Percentiles rank a stretch among this genome's conserved stretches.
Conservation (phyloP, 2,113 vertebrate genomes). For the Emydocephalus ijimae region DNA sequence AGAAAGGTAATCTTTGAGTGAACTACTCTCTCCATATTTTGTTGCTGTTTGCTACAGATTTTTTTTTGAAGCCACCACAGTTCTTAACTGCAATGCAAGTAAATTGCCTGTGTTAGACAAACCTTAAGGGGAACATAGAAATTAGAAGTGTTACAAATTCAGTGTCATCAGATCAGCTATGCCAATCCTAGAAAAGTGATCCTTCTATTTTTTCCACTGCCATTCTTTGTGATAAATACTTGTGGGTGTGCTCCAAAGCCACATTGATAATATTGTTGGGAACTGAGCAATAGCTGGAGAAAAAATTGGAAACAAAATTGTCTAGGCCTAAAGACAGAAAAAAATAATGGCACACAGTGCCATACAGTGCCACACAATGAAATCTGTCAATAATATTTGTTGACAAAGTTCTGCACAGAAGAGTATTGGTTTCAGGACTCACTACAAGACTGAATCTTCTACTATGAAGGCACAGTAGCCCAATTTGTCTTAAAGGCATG, state of each 20-base stretch:
- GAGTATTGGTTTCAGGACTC: neutral
- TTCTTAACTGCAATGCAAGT: constrained; percentile 53
- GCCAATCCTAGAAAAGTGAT: constrained; percentile 48
- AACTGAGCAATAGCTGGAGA: neutral
- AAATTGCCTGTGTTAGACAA: constrained; percentile 57
- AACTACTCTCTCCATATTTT: neutral
- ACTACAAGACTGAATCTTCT: neutral
- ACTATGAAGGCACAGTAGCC: neutral
- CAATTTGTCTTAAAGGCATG: neutral
- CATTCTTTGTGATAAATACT: constrained; percentile 49
- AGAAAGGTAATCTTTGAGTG: neutral
- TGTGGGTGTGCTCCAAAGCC: constrained; percentile 36
- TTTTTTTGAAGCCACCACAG: constrained; percentile 24
- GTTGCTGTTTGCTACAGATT: constrained; percentile 17
- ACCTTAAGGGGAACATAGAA: constrained; percentile 56
- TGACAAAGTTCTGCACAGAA: neutral
- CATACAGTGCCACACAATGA: neutral
- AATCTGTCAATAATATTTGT: neutral
- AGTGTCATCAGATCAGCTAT: constrained; percentile 63
- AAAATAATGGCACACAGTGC: neutral
- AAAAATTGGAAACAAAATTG: neutral
- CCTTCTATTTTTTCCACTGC: constrained; percentile 45
- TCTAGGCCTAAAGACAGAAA: neutral
- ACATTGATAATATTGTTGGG: neutral
- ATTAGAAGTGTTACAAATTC: constrained; percentile 61